These are phyloP conservation scores for Taenioides sp. DNA, from an alignment of 2,797 vertebrate genomes.

Conservation along the genomic window DNA sequence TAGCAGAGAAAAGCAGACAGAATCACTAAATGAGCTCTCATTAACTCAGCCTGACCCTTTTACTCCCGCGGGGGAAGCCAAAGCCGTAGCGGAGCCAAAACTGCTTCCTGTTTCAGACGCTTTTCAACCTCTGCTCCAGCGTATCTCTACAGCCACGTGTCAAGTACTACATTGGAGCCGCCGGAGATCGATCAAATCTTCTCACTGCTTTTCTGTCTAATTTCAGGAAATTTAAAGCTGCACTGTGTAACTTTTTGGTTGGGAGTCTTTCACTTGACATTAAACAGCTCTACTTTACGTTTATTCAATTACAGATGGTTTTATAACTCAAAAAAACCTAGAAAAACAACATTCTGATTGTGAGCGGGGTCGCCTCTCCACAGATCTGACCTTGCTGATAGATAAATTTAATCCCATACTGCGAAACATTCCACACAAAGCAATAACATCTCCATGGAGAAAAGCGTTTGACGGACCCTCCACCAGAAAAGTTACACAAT, in stretches of 20 bases:
- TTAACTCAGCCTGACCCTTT: slow-evolving; percentile 74
- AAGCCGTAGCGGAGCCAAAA: slow-evolving; percentile 88
- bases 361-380: no score
- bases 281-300: no score
- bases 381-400: no score
- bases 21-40: slow-evolving; percentile 78
- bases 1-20: slow-evolving; percentile 72
- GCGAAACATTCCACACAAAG: no score
- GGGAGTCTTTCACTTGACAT: no score
- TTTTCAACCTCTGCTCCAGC: slow-evolving; percentile 68
- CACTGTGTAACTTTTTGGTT: no score
- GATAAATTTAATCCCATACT: no score
- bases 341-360: no score
- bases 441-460: no score
- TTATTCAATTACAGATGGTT: no score
- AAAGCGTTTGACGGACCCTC: no score
- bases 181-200: background rate
- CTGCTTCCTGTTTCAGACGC: slow-evolving; percentile 68
- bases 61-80: slow-evolving; percentile 71
- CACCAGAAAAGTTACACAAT: background rate
- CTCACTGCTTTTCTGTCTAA: background rate
- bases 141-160: slow-evolving; percentile 54
- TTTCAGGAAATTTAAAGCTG: background rate
- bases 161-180: background rate
- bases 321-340: no score